Evolutionary conservation across 2,113 vertebrate genomes (phyloP).

Genomic region (Shinisaurus crocodilurus): DNA sequence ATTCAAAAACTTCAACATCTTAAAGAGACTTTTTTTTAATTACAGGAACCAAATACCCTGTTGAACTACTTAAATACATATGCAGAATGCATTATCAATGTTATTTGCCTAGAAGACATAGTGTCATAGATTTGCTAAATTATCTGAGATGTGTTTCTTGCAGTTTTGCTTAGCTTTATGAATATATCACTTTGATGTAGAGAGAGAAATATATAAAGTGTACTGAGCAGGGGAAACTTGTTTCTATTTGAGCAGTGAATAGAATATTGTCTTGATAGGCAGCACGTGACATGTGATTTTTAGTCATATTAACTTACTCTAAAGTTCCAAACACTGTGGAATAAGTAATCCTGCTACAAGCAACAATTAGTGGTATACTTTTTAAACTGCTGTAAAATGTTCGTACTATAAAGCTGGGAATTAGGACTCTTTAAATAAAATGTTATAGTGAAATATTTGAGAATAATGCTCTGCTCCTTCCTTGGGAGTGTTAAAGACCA

Average conservation of each 20-base stretch:
- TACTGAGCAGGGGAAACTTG: slow-evolving; percentile 13
- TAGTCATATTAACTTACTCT: background rate
- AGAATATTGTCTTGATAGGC: slow-evolving; percentile 1
- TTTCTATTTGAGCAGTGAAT: background rate
- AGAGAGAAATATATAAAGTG: background rate
- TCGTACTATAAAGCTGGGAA: background rate
- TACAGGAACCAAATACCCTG: slow-evolving; percentile 51
- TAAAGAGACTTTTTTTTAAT: slow-evolving; percentile 47
- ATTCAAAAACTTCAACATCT: slow-evolving; percentile 36
- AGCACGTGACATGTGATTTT: background rate
- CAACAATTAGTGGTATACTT: background rate
- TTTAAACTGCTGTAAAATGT: background rate
- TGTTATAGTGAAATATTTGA: background rate
- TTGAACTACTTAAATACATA: slow-evolving; percentile 49
- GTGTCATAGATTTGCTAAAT: slow-evolving; percentile 5
- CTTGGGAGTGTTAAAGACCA: background rate
- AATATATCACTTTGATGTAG: background rate
- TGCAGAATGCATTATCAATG: slow-evolving; percentile 46
- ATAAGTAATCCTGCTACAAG: background rate
- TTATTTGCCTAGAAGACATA: slow-evolving; percentile 24
- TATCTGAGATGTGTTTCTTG: background rate
- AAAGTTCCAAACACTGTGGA: background rate
- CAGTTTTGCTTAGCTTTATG: background rate
- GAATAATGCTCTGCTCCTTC: background rate
- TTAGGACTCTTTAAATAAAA: background rate